Base-by-base conservation (phyloP, 2,113 vertebrate species). In the Phrynocephalus versicolor region DNA sequence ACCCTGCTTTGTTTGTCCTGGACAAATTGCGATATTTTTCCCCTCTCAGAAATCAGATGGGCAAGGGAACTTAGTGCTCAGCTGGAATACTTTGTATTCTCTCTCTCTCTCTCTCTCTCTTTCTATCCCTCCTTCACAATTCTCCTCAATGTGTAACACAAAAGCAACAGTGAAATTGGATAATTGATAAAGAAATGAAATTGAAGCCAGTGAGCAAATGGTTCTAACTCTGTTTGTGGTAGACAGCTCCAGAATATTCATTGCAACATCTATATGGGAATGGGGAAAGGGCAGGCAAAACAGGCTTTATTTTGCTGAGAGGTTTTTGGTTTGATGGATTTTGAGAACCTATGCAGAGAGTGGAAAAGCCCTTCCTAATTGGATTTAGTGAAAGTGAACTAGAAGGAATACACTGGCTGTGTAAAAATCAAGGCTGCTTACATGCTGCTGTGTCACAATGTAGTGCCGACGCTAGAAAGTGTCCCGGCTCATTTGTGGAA, bases 321-420 rank as follows among this genome's bases (percentile, higher is more conserved):
- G n/a, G n/a, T n/a, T n/a, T n/a, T n/a, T n/a, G n/a, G n/a, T n/a
- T n/a, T n/a, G n/a, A n/a, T n/a, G n/a, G n/a, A n/a, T n/a, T n/a
- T n/a, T n/a, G n/a, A n/a, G n/a, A n/a, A n/a, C n/a, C n/a, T 30
- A 2, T 18, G 0, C 0, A 6, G 33, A 39, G 45, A 12, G 8
- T 82, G 75, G 19, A 51, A 41, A 30, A 70, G 16, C 81, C 12
- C 0, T 0, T 84, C 62, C 27, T 51, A 70, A 21, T 81, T 57
- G 64, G 18, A 33, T 51, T 81, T 79, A 81, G 39, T 84, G 45
- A 82, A 0, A 0, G 30, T 16, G n/a, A 51, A 51, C 64, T 67
- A 70, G 58, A 86, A 65, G 62, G 0, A n/a, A 55, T 64, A 6
- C 19, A 27, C 5, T 35, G 2, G 0, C 5, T 13, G 75, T 0